Evolutionary conservation across 2,888 invertebrate species (phyloP), one percentile per base, ranked within the genome.

Genomic region (Ectemnius lituratus): DNA sequence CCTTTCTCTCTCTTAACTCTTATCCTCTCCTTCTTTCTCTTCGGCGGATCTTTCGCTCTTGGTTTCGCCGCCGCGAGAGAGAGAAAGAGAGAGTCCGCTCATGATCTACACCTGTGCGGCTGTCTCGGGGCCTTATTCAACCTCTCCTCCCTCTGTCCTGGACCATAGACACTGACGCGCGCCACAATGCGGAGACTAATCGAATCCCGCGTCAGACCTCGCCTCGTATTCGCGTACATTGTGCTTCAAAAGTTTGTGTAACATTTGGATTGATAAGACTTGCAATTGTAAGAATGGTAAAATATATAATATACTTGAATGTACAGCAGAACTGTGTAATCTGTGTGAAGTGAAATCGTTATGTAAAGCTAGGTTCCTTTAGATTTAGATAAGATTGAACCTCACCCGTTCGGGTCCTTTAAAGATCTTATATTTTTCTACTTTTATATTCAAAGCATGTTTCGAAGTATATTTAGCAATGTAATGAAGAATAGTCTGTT

Each of bases 111-210:
- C 18, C 62, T 62, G 70, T 57, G 70, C 59, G 18, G n/a, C 45
- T 27, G 46, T 47, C 69, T 49, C 61, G 23, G 28, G n/a, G 56
- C 57, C 67, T 64, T 71, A 79, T 81, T 78, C 73, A 75, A 73
- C 75, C 74, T 70, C 70, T 61, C 69, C 52, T 63, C 45, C 52
- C 16, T 52, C 52, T 11, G 67, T 68, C 62, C 20, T 75, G 74
- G 76, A 64, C 78, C 79, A 68, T 80, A 77, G 82, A 85, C 84
- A 84, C 82, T 85, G 85, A 85, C 68, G 83, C 80, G 65, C 67
- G 58, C 79, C 77, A 86, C 85, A 86, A 87, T 84, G 82, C 82
- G 75, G 75, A 79, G 86, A 85, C 87, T 86, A 87, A 87, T 87
- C 86, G 86, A 87, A 84, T 81, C 81, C 75, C 81, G 67, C 82